Evolutionary conservation across 2,888 invertebrate genomes (phyloP).

Genomic region (Cinara cedri): DNA sequence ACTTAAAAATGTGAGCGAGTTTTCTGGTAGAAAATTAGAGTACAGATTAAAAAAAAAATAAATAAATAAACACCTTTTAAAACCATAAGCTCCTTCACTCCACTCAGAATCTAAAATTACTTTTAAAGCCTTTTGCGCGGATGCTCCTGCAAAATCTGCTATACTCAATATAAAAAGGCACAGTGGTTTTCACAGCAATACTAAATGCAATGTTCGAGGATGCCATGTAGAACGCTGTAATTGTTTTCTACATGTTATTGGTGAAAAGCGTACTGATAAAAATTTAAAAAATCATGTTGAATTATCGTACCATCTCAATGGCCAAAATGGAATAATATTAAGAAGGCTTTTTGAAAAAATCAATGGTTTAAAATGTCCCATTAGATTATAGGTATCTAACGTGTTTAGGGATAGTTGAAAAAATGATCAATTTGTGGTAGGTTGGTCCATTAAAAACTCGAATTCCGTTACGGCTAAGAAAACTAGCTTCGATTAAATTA

Average conservation of each 20-base stretch:
- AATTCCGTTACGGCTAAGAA: background rate
- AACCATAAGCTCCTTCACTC: no score
- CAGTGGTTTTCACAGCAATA: background rate
- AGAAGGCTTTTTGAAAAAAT: background rate
- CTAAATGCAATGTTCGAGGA: slow-evolving; percentile 17
- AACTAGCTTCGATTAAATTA: background rate
- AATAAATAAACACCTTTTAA: no score
- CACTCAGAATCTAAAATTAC: no score
- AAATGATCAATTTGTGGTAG: background rate
- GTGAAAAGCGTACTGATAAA: slow-evolving; percentile 16
- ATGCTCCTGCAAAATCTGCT: slow-evolving; percentile 9
- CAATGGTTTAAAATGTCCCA: no score
- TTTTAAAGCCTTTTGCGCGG: background rate
- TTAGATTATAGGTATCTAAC: background rate
- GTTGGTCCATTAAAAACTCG: background rate
- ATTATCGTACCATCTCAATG: background rate
- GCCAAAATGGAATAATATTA: background rate
- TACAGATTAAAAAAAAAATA: no score
- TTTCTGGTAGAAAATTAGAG: no score
- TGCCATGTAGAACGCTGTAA: background rate
- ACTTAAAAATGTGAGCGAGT: no score
- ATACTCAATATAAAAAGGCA: slow-evolving; percentile 11
- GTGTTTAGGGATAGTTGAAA: slow-evolving; percentile 3
- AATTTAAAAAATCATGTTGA: background rate
- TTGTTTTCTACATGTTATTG: slow-evolving; percentile 9